phyloP scores from a whole-genome alignment of 92 coral and sea anemone species.

The Siderastrea siderea region DNA sequence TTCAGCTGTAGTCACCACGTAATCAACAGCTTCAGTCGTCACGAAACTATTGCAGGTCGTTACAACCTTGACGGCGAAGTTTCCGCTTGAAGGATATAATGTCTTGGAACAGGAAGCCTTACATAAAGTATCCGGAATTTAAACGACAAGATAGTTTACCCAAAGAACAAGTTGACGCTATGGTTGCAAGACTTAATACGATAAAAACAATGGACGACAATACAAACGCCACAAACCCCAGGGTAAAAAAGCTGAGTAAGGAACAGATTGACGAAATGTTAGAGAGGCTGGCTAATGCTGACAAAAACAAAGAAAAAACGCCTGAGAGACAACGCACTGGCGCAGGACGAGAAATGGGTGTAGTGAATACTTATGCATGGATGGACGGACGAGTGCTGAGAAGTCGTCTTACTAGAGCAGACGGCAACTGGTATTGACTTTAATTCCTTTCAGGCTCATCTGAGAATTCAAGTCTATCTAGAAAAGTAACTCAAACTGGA shows the following conservation, averaged over 20 bases:
- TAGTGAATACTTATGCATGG: constrained; percentile 90
- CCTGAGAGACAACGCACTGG: constrained; percentile 90
- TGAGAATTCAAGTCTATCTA: no score
- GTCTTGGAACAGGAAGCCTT: constrained; percentile 81
- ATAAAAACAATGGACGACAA: constrained; percentile 52
- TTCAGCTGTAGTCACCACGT: neutral
- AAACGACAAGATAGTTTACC: constrained; percentile 60
- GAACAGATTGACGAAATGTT: constrained; percentile 66
- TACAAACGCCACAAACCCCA: constrained; percentile 16
- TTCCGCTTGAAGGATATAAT: constrained; percentile 6
- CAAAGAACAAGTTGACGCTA: constrained; percentile 67
- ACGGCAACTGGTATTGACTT: constrained; percentile 77
- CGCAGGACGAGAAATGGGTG: constrained; percentile 49
- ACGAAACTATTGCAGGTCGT: constrained; percentile 1
- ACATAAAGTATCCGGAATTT: constrained; percentile 67
- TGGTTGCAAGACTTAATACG: constrained; percentile 81
- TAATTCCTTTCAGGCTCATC: neutral
- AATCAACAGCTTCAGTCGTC: constrained; percentile 4
- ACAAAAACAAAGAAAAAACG: constrained; percentile 74
- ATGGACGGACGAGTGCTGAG: constrained; percentile 57
- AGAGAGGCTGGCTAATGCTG: constrained; percentile 87
- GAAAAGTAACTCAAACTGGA: no score
- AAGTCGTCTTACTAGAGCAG: constrained; percentile 54
- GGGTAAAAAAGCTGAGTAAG: constrained; percentile 52
- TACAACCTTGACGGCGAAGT: neutral